A percentile compares a stretch with the other conserved stretches of the same genome.
phyloP scores from a whole-genome alignment of 1,140 invertebrate genomes.

The Drosophila pseudoananassae region DNA sequence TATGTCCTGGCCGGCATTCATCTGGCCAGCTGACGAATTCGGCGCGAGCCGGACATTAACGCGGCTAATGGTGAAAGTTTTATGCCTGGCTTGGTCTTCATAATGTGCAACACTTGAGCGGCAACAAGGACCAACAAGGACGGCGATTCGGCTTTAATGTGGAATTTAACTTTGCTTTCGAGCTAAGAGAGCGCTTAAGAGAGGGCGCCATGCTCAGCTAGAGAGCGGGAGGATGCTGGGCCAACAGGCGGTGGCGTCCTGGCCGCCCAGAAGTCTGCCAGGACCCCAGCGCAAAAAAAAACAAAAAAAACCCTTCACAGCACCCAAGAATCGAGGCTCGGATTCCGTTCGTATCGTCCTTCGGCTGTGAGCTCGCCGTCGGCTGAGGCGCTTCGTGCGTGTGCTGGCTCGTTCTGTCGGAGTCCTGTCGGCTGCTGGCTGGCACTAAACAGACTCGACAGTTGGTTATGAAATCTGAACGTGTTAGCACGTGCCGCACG shows the following conservation, averaged over 20 bases:
- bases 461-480: conserved; percentile 81
- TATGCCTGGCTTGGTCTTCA: conserved; percentile 68
- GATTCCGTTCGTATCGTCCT: neutral
- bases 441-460: conserved; percentile 60
- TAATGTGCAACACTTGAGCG: conserved; percentile 75
- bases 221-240: conserved; percentile 46
- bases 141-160: conserved; percentile 42
- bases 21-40: conserved; percentile 76
- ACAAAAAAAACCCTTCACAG: conserved; percentile 1
- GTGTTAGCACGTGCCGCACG: conserved; percentile 80
- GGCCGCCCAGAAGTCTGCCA: conserved; percentile 50
- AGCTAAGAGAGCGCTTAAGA: conserved; percentile 43
- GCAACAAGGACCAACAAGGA: conserved; percentile 15
- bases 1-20: conserved; percentile 48
- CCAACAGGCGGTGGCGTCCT: conserved; percentile 31
- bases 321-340: neutral
- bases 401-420: neutral
- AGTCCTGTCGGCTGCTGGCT: conserved; percentile 23
- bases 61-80: conserved; percentile 80
- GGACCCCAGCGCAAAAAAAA: neutral
- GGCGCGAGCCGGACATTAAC: conserved; percentile 67
- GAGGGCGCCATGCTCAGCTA: neutral
- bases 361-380: conserved; percentile 9
- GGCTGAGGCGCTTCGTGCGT: neutral
- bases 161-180: conserved; percentile 28